Base-by-base conservation (phyloP, 30 jellyfish, hydroid and myxozoan species). In the Aurelia aurita complex sp. Pacific region DNA sequence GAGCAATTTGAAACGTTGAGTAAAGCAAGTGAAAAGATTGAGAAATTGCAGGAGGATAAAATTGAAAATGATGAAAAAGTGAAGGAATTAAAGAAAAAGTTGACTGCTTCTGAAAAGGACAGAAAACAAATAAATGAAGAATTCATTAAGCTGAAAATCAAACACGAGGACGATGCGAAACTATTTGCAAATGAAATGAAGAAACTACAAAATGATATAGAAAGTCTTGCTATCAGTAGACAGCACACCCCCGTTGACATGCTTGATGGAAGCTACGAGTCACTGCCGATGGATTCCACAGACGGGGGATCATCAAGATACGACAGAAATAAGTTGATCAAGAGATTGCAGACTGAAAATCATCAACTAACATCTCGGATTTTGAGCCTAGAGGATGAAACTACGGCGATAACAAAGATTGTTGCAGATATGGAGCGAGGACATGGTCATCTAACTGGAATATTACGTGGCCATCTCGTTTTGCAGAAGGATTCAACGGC, bases 361-460 rank as follows among this genome's bases (percentile, higher is more conserved):
- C 97, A 94, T 52, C 85, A 73, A 40, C 80, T 89, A 86, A 62
- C 96, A 14, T 86, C 97, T 5, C 75, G 88, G 36, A 23, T 94
- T 15, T 50, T 90, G 29, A 85, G 91, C 69, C 94, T 94, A 3
- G 99, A 90, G 63, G 97, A 89, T 69, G 99, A 94, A 59, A 73
- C 96, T 5, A 92, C 94, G 17, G 99, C 96, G 15, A 89, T 96
- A 32, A 89, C 97, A 33, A 94, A 94, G 69, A 85, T 94, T 12
- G 88, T 94, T 11, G 97, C 99, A 54, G 99, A 94, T 52, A 88
- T 88, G 97, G 99, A 94, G 40, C 85, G 99, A 46, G 99, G 99
- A 4, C 99, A 94, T 62, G 99, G 99, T 15, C 99, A 94, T 69
- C 64, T 94, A 80, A 94, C 99, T 11, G 99, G 99, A 38, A 86